A percentile compares a stretch with the other conserved stretches of the same genome.
Evolutionary conservation across 2,113 vertebrate genomes (phyloP).

Genomic region (Psephotus haematonotus): DNA sequence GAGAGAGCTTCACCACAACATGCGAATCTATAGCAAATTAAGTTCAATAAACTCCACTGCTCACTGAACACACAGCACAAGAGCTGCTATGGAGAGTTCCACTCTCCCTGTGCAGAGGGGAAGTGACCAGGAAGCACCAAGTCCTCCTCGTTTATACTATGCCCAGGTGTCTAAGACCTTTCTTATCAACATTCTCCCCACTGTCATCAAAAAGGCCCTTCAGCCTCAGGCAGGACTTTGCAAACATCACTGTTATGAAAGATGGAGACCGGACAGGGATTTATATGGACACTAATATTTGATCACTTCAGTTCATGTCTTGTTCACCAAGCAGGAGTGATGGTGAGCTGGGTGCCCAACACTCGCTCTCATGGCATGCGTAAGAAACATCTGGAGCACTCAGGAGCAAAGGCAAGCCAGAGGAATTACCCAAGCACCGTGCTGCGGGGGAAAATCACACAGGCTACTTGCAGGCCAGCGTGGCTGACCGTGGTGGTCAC

Average conservation of each 20-base stretch:
- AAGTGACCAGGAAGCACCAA: fast-evolving
- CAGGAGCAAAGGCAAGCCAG: background rate
- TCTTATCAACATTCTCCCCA: background rate
- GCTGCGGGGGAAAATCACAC: background rate
- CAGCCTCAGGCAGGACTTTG: background rate
- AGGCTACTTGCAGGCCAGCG: fast-evolving
- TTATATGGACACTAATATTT: background rate
- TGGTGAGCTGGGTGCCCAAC: background rate
- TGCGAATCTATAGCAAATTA: background rate
- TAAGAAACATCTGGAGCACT: background rate
- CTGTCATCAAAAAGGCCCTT: background rate
- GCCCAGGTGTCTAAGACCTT: background rate
- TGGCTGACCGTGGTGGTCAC: fast-evolving
- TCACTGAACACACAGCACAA: background rate
- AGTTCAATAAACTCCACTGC: background rate
- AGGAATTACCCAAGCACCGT: background rate
- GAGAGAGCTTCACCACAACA: background rate
- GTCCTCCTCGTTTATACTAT: background rate
- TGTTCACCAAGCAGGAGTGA: background rate
- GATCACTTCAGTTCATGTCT: background rate
- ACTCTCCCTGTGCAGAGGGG: fast-evolving
- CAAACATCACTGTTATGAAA: background rate
- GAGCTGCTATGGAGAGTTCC: background rate
- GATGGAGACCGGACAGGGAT: background rate
- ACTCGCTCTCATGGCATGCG: fast-evolving